Conservation (phyloP, 2,113 vertebrate genomes). For the Calonectris borealis region DNA sequence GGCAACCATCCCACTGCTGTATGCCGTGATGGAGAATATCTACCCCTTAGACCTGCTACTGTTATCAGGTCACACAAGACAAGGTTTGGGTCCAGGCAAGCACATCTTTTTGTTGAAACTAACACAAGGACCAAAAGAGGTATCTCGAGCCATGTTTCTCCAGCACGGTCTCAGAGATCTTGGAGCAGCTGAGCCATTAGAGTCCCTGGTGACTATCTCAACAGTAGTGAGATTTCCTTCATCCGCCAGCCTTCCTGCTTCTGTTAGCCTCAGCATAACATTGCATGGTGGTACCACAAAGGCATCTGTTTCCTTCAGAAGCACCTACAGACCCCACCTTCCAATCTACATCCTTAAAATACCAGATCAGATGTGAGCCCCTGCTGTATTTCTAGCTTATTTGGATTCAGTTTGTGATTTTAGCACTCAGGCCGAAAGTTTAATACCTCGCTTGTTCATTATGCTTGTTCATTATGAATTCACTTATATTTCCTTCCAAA, state of each 20-base stretch:
- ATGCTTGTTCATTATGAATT: not conserved
- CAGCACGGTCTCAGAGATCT: not conserved
- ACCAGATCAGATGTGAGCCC: not conserved
- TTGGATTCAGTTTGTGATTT: not conserved
- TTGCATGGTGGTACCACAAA: not conserved
- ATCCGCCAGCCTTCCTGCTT: not conserved
- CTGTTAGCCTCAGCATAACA: not conserved
- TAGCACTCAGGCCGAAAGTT: not conserved
- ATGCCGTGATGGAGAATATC: accelerated
- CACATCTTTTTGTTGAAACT: not conserved
- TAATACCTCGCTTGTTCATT: not conserved
- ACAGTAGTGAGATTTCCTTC: not conserved
- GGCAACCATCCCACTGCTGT: not conserved
- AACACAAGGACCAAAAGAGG: not conserved
- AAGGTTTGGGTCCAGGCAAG: not conserved
- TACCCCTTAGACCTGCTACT: not conserved
- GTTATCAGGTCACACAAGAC: not conserved
- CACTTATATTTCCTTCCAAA: not conserved
- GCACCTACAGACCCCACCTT: not conserved
- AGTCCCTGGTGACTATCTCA: not conserved
- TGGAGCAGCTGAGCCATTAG: not conserved
- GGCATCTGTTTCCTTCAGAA: not conserved
- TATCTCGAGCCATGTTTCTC: not conserved
- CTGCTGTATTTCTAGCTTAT: not conserved
- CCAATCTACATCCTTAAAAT: not conserved